Conservation (phyloP, 1,140 invertebrate species). For the Lepidostoma basale region DNA sequence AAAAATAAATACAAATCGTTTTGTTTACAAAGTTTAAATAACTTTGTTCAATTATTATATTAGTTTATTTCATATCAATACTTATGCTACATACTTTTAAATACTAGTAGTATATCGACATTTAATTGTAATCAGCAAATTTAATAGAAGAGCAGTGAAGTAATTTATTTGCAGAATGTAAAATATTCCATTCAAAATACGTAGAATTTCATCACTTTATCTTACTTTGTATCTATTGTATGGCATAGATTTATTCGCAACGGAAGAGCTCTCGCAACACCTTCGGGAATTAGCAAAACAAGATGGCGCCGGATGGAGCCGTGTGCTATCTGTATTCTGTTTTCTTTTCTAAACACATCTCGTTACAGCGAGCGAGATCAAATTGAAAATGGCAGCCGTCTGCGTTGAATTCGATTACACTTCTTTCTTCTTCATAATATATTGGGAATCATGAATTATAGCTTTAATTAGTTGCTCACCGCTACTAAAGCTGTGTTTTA, state of each 20-base stretch:
- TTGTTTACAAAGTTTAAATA: too few relatives aligned
- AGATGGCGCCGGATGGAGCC: constrained; percentile 36
- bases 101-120: too few relatives aligned
- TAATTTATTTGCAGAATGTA: too few relatives aligned
- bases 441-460: background rate
- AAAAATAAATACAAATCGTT: too few relatives aligned
- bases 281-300: constrained; percentile 45
- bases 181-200: background rate
- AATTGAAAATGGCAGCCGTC: constrained; percentile 40
- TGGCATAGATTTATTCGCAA: constrained; percentile 44
- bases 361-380: constrained; percentile 18
- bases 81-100: too few relatives aligned
- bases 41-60: too few relatives aligned
- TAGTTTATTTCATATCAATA: too few relatives aligned
- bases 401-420: constrained; percentile 20
- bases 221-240: constrained; percentile 38
- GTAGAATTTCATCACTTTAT: constrained; percentile 31
- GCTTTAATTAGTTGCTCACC: background rate
- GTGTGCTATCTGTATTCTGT: constrained; percentile 36
- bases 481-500: too few relatives aligned
- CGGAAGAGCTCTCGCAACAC: constrained; percentile 39
- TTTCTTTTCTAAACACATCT: constrained; percentile 43
- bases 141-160: too few relatives aligned
- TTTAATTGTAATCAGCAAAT: too few relatives aligned
- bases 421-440: background rate